phyloP scores from a whole-genome alignment of 2,113 vertebrate species.

The Furnarius figulus region DNA sequence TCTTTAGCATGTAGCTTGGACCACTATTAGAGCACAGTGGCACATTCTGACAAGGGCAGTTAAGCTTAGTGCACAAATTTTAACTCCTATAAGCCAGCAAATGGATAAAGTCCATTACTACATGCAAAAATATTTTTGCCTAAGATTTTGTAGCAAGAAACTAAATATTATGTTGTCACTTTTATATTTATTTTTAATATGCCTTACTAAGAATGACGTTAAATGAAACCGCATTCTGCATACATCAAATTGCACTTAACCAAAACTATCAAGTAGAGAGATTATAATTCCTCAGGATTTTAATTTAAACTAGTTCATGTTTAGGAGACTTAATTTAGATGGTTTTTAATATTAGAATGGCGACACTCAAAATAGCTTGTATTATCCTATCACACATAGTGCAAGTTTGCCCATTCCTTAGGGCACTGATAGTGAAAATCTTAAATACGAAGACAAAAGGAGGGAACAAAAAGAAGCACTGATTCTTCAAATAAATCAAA shows the following conservation, averaged over 20 bases:
- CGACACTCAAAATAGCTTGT: background rate
- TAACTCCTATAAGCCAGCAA: slow-evolving; percentile 71
- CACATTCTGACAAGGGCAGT: slow-evolving; percentile 55
- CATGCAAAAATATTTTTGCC: slow-evolving; percentile 73
- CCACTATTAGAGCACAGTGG: background rate
- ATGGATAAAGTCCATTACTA: slow-evolving; percentile 70
- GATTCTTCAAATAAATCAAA: slow-evolving; percentile 26
- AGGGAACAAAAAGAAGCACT: slow-evolving; percentile 18
- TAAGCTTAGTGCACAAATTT: slow-evolving; percentile 69
- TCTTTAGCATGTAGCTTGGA: slow-evolving; percentile 74
- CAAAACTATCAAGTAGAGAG: slow-evolving; percentile 68
- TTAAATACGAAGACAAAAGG: slow-evolving; percentile 24
- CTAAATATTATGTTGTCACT: slow-evolving; percentile 71
- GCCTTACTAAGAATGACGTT: slow-evolving; percentile 81
- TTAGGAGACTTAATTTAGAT: slow-evolving; percentile 62
- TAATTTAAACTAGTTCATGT: slow-evolving; percentile 61
- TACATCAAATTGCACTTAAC: slow-evolving; percentile 75
- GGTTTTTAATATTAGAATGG: slow-evolving; percentile 40
- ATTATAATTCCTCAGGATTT: slow-evolving; percentile 77
- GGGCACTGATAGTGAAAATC: slow-evolving; percentile 31
- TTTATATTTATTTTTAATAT: slow-evolving; percentile 79
- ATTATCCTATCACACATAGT: slow-evolving; percentile 16
- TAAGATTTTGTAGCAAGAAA: slow-evolving; percentile 75
- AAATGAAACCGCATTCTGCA: slow-evolving; percentile 71
- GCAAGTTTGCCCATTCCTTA: slow-evolving; percentile 39